Base-by-base conservation (phyloP, 1,140 invertebrate genomes). In the Protaetia brevitarsis region DNA sequence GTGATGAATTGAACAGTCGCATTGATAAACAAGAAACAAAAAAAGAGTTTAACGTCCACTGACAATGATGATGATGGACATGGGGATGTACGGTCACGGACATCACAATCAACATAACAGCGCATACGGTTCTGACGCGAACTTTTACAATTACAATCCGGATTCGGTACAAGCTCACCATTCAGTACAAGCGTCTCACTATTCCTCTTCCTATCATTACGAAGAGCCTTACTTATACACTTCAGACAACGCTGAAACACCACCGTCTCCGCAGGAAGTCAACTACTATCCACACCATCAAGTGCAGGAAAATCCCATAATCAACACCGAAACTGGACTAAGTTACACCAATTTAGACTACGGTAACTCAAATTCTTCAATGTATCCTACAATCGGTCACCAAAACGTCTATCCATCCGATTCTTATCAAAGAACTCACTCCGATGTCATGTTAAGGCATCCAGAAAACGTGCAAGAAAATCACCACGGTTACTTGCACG, bases 311-410 rank as follows among this genome's bases (percentile, higher is more conserved):
- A 79, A 80, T 68, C 75, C 78, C 7, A 92, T 93, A 16, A 93
- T 94, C 57, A 92, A 88, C 70, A 89, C 91, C 0, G 89, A 92
- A 70, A 91, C 91, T 64, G 92, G 93, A 0, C 79, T 95, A 37
- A 93, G 92, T 75, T 96, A 96, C 77, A 95, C 93, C 0, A 95
- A 95, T 79, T 79, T 96, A 72, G 93, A 96, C 79, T 93, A 92
- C 71, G 65, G 72, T 27, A 93, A 92, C 70, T 64, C 71, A 21
- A 78, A 76, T 13, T 68, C 73, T 13, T 77, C 72, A 30, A 64
- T 65, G 27, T 45, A 69, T 10, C 62, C 29, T 1, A 59, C 13
- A 51, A 62, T 51, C 28, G 13, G 31, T 8, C 71, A 74, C 51
- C 67, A 66, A 19, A 72, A 69, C 37, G 65, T 67, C 21, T 69